Evolutionary conservation across 2,888 invertebrate genomes (phyloP).

Genomic region (Formica aserva): DNA sequence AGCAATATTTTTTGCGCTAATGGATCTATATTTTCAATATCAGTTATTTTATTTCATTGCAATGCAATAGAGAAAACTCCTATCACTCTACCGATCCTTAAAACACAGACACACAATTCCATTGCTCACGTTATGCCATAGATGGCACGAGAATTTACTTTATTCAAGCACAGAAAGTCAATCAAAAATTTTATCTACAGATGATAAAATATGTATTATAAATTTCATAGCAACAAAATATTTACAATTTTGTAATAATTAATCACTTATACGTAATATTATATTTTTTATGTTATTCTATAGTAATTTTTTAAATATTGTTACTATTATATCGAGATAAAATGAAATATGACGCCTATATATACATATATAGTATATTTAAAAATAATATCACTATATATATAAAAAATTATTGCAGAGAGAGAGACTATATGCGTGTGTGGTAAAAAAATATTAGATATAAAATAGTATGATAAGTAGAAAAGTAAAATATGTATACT

Average conservation of each 20-base stretch:
- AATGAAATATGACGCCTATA: not conserved
- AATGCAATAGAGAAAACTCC: too few species aligned
- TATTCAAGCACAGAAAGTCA: not conserved
- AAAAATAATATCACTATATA: not conserved
- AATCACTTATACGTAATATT: not conserved
- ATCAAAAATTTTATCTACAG: constrained; percentile 18
- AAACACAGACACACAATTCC: not conserved
- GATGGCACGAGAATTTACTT: constrained; percentile 41
- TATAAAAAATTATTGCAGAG: not conserved
- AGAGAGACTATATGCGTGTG: not conserved
- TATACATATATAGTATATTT: not conserved
- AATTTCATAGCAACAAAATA: not conserved
- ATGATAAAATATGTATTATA: not conserved
- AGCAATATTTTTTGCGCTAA: too few species aligned
- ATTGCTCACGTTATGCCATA: not conserved
- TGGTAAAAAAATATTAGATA: not conserved
- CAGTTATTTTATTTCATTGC: too few species aligned
- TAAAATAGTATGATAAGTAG: not conserved
- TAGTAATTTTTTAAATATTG: not conserved
- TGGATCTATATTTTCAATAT: too few species aligned
- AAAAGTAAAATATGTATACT: not conserved
- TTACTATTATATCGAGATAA: not conserved
- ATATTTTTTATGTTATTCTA: not conserved
- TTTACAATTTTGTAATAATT: not conserved
- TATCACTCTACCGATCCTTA: too few species aligned